Evolutionary conservation across 1,140 invertebrate genomes (phyloP), one percentile per base, ranked within the genome.

Genomic region (Drosophila kanapiae): DNA sequence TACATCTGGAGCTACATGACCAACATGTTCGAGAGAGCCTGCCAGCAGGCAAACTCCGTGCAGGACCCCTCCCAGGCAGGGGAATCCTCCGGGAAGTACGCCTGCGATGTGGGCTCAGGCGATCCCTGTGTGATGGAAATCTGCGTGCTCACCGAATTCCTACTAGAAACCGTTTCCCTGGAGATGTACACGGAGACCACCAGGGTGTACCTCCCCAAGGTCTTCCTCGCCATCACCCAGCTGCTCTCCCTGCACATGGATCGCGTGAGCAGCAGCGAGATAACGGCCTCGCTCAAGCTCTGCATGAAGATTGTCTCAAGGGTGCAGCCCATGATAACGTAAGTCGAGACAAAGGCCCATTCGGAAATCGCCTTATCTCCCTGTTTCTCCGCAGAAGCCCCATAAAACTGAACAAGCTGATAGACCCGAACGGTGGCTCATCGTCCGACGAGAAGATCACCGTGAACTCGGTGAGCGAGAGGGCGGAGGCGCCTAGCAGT

Each of bases 1-100:
- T 98, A 97, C 87, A 95, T 98, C 49, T 98, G 98, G 98, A 95
- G 96, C 70, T 98, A 97, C 91, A 95, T 97, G 64, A 96, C 95
- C 4, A 94, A 94, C 48, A 93, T 96, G 60, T 97, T 96, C 91
- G 94, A 95, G 54, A 94, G 94, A 64, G 95, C 96, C 11, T 96
- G 95, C 84, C 91, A 94, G 38, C 80, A 92, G 47, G 76, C 80
- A 5, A 65, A 23, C 87, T 84, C 65, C 14, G 8, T 23, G 9
- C 61, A 62, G 27, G 60, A 70, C 0, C 54, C 45, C 23, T 10
- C n/a, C 8, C 72, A 45, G 3, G 42, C 59, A 33, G 62, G 37
- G 3, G 69, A 75, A 23, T 33, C 40, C n/a, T 9, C 67, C 69
- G 53, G 78, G 63, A 81, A 80, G 54, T 72, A 94, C 94, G 45